Evolutionary conservation across 2,888 invertebrate genomes (phyloP).

Genomic region (Cylloceria caligata): DNA sequence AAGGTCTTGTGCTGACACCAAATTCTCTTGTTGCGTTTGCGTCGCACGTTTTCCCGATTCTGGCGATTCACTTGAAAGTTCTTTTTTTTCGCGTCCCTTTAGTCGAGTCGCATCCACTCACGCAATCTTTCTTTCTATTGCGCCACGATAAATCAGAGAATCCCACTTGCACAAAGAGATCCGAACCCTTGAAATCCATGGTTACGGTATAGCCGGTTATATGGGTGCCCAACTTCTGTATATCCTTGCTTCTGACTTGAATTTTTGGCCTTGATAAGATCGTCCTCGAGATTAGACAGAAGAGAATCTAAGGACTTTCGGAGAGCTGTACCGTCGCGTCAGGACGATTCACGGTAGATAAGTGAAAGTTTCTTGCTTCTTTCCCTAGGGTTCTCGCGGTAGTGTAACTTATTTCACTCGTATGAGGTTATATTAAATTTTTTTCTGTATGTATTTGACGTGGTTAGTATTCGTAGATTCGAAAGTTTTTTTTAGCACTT

Average conservation of each 20-base stretch:
- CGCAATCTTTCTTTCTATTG: neutral
- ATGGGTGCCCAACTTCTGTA: neutral
- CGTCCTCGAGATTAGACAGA: neutral
- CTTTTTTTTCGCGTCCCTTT: neutral
- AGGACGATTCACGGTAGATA: neutral
- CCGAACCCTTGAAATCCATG: slow-evolving; percentile 1
- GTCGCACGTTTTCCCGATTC: too few species aligned
- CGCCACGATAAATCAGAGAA: slow-evolving; percentile 5
- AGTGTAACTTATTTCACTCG: neutral
- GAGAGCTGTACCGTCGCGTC: neutral
- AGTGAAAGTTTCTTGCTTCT: slow-evolving; percentile 14
- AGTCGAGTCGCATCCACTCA: neutral
- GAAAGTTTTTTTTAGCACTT: too few species aligned
- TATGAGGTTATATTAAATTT: neutral
- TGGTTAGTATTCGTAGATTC: too few species aligned
- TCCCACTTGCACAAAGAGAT: neutral
- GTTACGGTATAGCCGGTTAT: neutral
- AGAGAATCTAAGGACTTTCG: neutral
- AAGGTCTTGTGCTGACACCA: slow-evolving; percentile 3
- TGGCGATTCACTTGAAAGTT: neutral
- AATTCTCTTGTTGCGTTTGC: slow-evolving; percentile 1
- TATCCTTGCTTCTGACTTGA: neutral
- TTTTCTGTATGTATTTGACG: too few species aligned
- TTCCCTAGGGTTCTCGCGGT: neutral
- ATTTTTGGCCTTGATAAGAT: slow-evolving; percentile 13